Evolutionary conservation across 2,113 vertebrate genomes (phyloP).

Genomic region (Trichomycterus rosablanca): DNA sequence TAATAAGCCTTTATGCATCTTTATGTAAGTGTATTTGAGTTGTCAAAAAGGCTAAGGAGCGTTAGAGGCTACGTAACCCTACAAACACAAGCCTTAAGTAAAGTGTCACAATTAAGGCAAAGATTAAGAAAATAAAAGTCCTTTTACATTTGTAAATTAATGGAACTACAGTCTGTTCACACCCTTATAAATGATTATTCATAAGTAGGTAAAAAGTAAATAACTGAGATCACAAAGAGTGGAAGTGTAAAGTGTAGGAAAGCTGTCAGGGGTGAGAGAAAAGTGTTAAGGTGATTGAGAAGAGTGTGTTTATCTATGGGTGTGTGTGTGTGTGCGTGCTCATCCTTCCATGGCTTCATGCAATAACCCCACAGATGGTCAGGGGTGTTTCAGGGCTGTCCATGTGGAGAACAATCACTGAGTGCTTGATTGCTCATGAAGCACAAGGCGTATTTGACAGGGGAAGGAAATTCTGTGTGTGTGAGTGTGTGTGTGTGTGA

Average conservation of each 20-base stretch:
- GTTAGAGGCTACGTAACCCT: too few relatives aligned
- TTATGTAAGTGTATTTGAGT: too few relatives aligned
- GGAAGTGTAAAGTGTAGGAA: not conserved
- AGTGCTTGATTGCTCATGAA: constrained; percentile 69
- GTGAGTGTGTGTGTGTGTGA: constrained; percentile 38
- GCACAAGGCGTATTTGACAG: constrained; percentile 65
- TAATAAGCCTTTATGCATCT: too few relatives aligned
- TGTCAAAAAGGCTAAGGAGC: too few relatives aligned
- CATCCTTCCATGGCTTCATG: constrained; percentile 41
- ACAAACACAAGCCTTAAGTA: too few relatives aligned
- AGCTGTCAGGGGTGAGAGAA: too few relatives aligned
- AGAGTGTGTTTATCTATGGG: constrained; percentile 37
- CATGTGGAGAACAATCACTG: constrained; percentile 66
- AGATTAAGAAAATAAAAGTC: too few relatives aligned
- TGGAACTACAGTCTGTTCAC: not conserved
- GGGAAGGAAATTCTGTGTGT: constrained; percentile 47
- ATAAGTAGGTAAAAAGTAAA: not conserved
- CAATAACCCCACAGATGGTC: constrained; percentile 70
- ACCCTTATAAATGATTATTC: too few relatives aligned
- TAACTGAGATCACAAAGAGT: not conserved
- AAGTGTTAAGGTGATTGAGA: not conserved
- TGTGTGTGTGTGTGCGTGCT: constrained; percentile 35
- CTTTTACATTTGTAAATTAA: too few relatives aligned
- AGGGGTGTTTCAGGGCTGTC: constrained; percentile 59
- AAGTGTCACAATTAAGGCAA: too few relatives aligned